Evolutionary conservation across 2,888 invertebrate genomes (phyloP).

Genomic region (Chydorus sphaericus): DNA sequence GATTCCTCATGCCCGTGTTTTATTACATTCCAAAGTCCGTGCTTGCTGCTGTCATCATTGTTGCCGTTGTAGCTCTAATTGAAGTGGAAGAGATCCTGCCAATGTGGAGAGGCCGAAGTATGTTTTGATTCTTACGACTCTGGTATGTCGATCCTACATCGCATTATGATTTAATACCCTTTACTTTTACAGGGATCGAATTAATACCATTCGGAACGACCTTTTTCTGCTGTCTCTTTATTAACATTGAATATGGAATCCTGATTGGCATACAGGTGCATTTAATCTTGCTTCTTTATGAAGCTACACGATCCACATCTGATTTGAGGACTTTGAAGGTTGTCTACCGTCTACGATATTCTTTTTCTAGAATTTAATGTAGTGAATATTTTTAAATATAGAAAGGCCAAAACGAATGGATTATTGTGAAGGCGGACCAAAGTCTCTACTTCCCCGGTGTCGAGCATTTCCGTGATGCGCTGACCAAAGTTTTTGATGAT

Average conservation of each 20-base stretch:
- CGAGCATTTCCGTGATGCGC: slow-evolving; percentile 7
- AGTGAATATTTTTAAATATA: not conserved
- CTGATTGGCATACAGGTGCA: slow-evolving; percentile 11
- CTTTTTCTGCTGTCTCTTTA: slow-evolving; percentile 13
- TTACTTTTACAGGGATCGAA: slow-evolving; percentile 8
- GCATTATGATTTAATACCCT: not conserved
- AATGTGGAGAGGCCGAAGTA: slow-evolving; percentile 15
- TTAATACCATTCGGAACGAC: slow-evolving; percentile 13
- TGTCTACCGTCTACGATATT: too few species aligned
- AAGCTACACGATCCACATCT: slow-evolving; percentile 9
- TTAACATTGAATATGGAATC: slow-evolving; percentile 14
- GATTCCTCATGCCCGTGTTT: slow-evolving; percentile 77
- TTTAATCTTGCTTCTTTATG: slow-evolving; percentile 8
- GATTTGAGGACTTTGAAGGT: too few species aligned
- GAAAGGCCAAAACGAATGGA: not conserved
- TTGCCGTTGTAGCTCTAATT: slow-evolving; percentile 82
- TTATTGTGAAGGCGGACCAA: slow-evolving; percentile 2
- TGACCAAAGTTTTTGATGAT: not conserved
- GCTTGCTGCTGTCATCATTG: slow-evolving; percentile 77
- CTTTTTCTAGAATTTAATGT: too few species aligned
- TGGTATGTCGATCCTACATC: not conserved
- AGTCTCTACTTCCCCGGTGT: slow-evolving; percentile 10
- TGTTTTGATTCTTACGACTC: not conserved
- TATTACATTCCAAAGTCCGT: slow-evolving; percentile 71
- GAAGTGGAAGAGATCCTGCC: slow-evolving; percentile 57